Base-by-base conservation (phyloP, 2,797 vertebrate genomes). In the Liasis olivaceus region DNA sequence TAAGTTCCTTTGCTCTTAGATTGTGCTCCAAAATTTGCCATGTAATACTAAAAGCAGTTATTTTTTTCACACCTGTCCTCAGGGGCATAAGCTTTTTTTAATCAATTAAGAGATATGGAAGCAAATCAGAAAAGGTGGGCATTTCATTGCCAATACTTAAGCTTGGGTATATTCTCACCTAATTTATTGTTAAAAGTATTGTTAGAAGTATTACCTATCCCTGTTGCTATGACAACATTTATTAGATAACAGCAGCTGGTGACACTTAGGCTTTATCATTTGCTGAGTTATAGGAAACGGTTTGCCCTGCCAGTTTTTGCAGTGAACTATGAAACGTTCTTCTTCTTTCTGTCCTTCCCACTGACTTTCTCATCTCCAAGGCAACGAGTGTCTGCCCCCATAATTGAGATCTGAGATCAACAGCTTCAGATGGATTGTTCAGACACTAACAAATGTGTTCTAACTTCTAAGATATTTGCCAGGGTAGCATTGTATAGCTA, bases 311-410 rank as follows among this genome's bases (percentile, higher is more conserved):
- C 9, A 94, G 42, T 96, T 97, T 96, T 92, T 94, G 88, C 88
- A 69, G 72, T 92, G 87, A 97, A 91, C 92, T 93, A 85, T 93
- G 89, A 94, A 94, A 94, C 90, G 89, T 87, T 94, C 72, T 92
- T 94, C 81, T 92, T 94, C 69, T 87, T 72, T 58, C 89, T 92
- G 69, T 93, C 63, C 14, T 94, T 60, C 63, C 42, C 0, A 9
- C 87, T 91, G 92, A 94, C 92, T 95, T 96, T 93, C 93, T 92
- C 72, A 95, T 96, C 93, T 93, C 96, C 94, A 72, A 97, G 95
- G 94, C 92, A 47, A 95, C 91, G 14, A 91, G 58, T 89, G 17
- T 95, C 90, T 93, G 51, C 91, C 93, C 93, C 90, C 92, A 95
- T 90, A 95, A 91, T 69, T 92, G 86, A 92, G 62, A 89, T 95